Conservation (phyloP, 2,797 vertebrate species). For the Acanthiza pusilla region DNA sequence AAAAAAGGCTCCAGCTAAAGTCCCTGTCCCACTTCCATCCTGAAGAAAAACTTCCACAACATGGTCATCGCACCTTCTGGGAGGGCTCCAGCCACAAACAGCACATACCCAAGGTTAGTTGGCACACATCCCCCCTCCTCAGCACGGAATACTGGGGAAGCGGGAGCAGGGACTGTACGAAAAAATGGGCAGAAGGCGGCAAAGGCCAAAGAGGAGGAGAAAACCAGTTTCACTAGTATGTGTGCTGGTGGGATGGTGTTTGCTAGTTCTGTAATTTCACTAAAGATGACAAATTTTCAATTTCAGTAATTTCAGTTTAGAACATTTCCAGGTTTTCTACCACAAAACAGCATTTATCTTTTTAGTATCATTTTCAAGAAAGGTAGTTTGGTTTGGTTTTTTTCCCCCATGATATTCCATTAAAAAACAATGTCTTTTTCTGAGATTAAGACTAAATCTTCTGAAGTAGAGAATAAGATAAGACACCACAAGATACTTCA, state of each 20-base stretch:
- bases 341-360: not conserved
- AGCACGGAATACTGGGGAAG: not conserved
- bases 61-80: not conserved
- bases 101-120: not conserved
- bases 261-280: not conserved
- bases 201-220: not conserved
- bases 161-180: not conserved
- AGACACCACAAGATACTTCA: not conserved
- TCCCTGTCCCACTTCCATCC: not conserved
- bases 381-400: too few species aligned
- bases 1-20: not conserved
- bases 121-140: fast-evolving
- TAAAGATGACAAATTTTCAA: not conserved
- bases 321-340: not conserved
- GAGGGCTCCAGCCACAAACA: not conserved
- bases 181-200: not conserved
- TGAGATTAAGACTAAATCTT: not conserved
- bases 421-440: not conserved
- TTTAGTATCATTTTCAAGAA: not conserved
- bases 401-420: not conserved
- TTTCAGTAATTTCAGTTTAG: not conserved
- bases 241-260: not conserved
- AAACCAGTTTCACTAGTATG: not conserved
- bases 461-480: not conserved
- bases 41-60: not conserved